Evolutionary conservation across 2,888 invertebrate species (phyloP), one percentile per base, ranked within the genome.

Genomic region (Argyresthia albistria): DNA sequence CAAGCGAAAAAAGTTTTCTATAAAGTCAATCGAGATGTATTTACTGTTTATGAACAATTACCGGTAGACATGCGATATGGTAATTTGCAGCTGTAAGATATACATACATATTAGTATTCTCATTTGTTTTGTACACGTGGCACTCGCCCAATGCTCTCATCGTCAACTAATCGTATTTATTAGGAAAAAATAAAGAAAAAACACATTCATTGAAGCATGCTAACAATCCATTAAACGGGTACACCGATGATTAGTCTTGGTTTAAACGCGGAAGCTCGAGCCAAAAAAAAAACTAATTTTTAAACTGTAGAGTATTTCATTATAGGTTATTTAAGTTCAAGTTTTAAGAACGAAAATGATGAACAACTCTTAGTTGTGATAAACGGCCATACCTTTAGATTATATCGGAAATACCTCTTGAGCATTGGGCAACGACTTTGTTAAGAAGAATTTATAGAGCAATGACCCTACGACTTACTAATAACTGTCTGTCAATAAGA

Each of bases 211-310:
- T 56, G 46, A 49, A 42, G 25, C 49, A 51, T 48, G 53, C 48
- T 51, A 55, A 52, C 43, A 43, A 52, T 54, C 51, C 53, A 53
- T 51, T 50, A 6, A 42, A 50, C 43, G 59, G 25, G 25, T 25
- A 60, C 58, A 58, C 55, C 50, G 53, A 57, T 58, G 57, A 69
- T 66, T 69, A 62, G 63, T 69, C 63, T 62, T 55, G 15, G 54
- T 57, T 59, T 56, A 61, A 54, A 64, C 59, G 54, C 62, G 66
- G 67, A 70, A 68, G 62, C 57, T 12, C 52, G 9, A 53, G 52
- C 57, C 57, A 56, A 63, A 58, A 56, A 55, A 53, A 25, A 57
- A 54, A 43, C 48, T 36, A 36, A 37, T 14, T 15, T 14, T 39
- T 15, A 48, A 37, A 15, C 37, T 36, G 14, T 48, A 25, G 15